Evolutionary conservation across 1,140 invertebrate species (phyloP).

Genomic region (Aphaenogaster ashmeadi): DNA sequence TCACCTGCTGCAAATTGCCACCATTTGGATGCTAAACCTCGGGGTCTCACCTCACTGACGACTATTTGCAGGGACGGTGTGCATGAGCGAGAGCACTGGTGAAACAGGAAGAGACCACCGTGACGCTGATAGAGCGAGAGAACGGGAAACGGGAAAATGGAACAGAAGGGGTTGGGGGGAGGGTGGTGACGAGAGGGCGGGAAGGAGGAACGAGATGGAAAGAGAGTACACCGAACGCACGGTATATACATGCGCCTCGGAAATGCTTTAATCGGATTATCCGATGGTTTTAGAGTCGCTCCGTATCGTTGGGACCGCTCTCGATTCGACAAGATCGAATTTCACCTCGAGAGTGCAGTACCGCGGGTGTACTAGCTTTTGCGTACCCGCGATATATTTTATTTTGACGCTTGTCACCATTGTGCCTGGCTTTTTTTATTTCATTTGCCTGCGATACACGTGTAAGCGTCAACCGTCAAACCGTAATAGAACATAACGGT

Average conservation of each 20-base stretch:
- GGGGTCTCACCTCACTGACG: conserved; percentile 81
- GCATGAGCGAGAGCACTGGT: conserved; percentile 42
- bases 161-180: background rate
- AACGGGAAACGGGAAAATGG: conserved; percentile 35
- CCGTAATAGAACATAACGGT: background rate
- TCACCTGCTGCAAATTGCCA: conserved; percentile 87
- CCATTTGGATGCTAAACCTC: conserved; percentile 86
- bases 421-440: conserved; percentile 7
- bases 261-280: conserved; percentile 84
- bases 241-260: conserved; percentile 77
- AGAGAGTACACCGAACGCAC: conserved; percentile 57
- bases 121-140: conserved; percentile 56
- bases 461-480: background rate
- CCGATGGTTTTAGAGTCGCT: conserved; percentile 77
- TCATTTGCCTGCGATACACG: background rate
- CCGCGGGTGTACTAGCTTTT: background rate
- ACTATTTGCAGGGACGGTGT: conserved; percentile 83
- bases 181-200: background rate
- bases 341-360: conserved; percentile 56
- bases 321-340: conserved; percentile 72
- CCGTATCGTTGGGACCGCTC: conserved; percentile 56
- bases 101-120: conserved; percentile 12
- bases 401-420: conserved; percentile 35
- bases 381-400: conserved; percentile 22
- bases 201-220: conserved; percentile 40